Evolutionary conservation across 2,797 vertebrate species (phyloP).

Genomic region (Microctenopoma stevenorrisi): DNA sequence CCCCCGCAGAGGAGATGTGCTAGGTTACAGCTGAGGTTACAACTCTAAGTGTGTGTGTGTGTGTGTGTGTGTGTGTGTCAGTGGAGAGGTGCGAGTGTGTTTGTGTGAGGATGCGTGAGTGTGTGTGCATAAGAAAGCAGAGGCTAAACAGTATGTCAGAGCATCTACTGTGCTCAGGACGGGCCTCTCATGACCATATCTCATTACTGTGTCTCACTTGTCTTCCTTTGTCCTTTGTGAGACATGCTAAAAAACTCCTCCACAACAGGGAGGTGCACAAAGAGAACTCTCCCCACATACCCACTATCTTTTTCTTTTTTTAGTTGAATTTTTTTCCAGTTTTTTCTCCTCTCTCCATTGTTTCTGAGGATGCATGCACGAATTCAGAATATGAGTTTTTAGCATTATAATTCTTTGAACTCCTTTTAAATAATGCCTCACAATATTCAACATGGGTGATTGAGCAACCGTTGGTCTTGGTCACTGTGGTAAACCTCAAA

Average conservation of each 20-base stretch:
- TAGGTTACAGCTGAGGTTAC: slow-evolving; percentile 74
- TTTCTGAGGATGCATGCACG: slow-evolving; percentile 83
- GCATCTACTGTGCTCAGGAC: slow-evolving; percentile 50
- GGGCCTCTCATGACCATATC: slow-evolving; percentile 50
- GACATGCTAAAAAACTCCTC: slow-evolving; percentile 69
- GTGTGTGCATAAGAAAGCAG: slow-evolving; percentile 66
- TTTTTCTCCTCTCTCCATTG: slow-evolving; percentile 55
- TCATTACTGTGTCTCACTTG: slow-evolving; percentile 46
- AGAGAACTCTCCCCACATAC: slow-evolving; percentile 39
- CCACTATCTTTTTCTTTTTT: slow-evolving; percentile 25
- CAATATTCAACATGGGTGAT: slow-evolving; percentile 64
- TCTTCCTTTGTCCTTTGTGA: slow-evolving; percentile 46
- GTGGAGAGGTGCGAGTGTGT: slow-evolving; percentile 29
- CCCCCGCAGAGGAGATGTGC: slow-evolving; percentile 58
- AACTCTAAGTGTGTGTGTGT: slow-evolving; percentile 31
- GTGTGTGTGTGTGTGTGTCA: slow-evolving; percentile 34
- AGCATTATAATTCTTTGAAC: slow-evolving; percentile 66
- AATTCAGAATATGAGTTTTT: slow-evolving; percentile 76
- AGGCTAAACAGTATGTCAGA: slow-evolving; percentile 60
- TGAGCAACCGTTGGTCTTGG: slow-evolving; percentile 64
- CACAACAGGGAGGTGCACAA: slow-evolving; percentile 43
- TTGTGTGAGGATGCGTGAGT: slow-evolving; percentile 45
- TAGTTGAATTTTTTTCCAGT: slow-evolving; percentile 36
- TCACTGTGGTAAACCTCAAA: slow-evolving; percentile 63
- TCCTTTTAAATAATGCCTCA: slow-evolving; percentile 71